Conservation (phyloP, 2,113 vertebrate species). For the Cichladusa arquata region DNA sequence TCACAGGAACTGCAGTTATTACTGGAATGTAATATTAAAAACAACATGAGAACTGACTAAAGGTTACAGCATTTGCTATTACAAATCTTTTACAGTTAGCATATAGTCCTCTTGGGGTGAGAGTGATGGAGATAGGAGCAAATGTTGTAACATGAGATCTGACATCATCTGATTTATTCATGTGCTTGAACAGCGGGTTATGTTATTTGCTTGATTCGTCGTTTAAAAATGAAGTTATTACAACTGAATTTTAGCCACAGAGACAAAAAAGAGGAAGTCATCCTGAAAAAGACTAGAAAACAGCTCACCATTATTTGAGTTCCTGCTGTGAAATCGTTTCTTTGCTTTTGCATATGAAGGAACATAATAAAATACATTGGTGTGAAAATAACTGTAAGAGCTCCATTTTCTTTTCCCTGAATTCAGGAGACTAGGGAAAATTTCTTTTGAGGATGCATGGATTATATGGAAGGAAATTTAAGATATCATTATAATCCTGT, state of each 20-base stretch:
- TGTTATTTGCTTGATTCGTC: background rate
- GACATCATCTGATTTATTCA: constrained; percentile 45
- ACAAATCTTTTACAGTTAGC: background rate
- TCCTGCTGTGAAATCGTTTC: background rate
- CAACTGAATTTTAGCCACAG: background rate
- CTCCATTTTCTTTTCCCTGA: background rate
- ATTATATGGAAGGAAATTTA: background rate
- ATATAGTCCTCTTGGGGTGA: background rate
- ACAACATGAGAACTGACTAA: background rate
- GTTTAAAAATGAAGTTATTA: background rate
- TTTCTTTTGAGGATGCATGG: background rate
- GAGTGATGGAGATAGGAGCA: background rate
- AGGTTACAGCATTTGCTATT: background rate
- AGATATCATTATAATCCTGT: background rate
- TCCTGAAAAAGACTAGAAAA: background rate
- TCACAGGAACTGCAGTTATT: background rate
- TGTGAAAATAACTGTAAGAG: background rate
- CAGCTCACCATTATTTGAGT: background rate
- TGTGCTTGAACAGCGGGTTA: background rate
- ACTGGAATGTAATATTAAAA: background rate
- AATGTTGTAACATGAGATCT: background rate
- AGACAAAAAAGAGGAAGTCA: background rate
- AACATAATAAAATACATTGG: background rate
- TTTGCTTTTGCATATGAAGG: background rate
- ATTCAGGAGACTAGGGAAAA: background rate